phyloP scores from a whole-genome alignment of 2,888 invertebrate genomes.

The Liposcelis brunnea region DNA sequence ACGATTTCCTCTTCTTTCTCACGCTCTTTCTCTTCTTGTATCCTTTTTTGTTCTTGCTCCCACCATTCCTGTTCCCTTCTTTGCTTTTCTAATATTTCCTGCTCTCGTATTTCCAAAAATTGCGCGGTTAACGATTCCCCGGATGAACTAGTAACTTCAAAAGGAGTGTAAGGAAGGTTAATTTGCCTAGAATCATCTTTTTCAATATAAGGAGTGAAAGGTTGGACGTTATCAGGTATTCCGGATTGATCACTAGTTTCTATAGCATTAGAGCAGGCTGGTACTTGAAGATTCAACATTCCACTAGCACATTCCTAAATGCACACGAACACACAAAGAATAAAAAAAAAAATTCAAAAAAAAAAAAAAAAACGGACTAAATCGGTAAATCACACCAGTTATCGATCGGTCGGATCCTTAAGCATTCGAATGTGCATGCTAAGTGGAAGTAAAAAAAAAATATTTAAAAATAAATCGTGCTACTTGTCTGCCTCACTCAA shows the following conservation, averaged over 20 bases:
- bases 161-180: constrained; percentile 3
- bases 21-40: not conserved
- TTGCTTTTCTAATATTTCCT: too few species aligned
- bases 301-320: constrained; percentile 6
- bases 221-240: not conserved
- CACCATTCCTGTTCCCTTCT: too few species aligned
- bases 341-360: constrained; percentile 3
- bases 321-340: constrained; percentile 5
- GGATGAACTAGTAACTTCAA: not conserved
- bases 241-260: not conserved
- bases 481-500: too few species aligned
- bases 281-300: not conserved
- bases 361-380: not conserved
- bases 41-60: too few species aligned
- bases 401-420: not conserved
- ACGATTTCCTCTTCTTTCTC: not conserved
- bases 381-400: not conserved
- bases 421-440: too few species aligned
- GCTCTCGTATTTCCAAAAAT: too few species aligned
- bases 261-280: not conserved
- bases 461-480: too few species aligned
- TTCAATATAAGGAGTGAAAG: constrained; percentile 4
- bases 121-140: not conserved
- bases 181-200: constrained; percentile 1
- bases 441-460: too few species aligned